Evolutionary conservation across 1,140 invertebrate genomes (phyloP).

Genomic region (Metaphire vulgaris): DNA sequence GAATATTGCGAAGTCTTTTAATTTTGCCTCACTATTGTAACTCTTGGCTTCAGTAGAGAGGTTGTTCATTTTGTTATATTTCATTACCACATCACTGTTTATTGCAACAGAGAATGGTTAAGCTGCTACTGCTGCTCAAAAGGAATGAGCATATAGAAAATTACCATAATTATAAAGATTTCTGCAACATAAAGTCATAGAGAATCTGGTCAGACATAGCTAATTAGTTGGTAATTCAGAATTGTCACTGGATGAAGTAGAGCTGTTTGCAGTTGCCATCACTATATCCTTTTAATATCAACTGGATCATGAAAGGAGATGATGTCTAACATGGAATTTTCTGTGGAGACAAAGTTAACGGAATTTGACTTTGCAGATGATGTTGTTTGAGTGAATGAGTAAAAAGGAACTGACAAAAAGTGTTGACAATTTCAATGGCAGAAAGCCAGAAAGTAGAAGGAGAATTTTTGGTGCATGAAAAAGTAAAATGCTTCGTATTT

Average conservation of each 20-base stretch:
- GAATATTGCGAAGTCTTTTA: neutral
- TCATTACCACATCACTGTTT: neutral
- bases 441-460: neutral
- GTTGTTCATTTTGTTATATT: neutral
- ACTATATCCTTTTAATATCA: no score
- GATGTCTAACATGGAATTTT: neutral
- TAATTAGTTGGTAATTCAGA: no score
- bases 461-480: neutral
- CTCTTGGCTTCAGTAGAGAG: neutral
- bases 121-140: neutral
- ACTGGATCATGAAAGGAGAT: neutral
- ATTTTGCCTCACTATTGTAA: neutral
- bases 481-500: neutral
- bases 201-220: no score
- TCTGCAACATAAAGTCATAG: no score
- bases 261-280: no score
- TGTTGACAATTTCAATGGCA: no score
- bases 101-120: neutral
- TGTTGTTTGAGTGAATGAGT: neutral
- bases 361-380: neutral
- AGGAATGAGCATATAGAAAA: neutral
- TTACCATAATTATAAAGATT: no score
- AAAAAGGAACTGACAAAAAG: no score
- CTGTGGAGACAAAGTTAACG: neutral
- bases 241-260: no score